phyloP scores from a whole-genome alignment of 2,888 invertebrate genomes.

The Cosmia trapezina region DNA sequence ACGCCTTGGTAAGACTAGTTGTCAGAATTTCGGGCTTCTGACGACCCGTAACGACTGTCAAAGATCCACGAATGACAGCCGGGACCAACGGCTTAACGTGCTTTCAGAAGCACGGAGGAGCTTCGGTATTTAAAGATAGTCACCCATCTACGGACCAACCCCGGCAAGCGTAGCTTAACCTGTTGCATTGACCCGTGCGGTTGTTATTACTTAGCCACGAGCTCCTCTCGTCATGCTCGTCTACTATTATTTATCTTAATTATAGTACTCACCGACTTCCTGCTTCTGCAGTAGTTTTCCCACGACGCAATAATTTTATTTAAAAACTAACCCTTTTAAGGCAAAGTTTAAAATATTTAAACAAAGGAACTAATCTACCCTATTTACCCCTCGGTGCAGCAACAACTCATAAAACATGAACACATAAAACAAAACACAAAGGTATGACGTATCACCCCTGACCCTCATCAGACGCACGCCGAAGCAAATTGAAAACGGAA shows the following conservation, averaged over 20 bases:
- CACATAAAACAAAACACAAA: slow-evolving; percentile 46
- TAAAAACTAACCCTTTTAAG: not conserved
- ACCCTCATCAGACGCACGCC: slow-evolving; percentile 54
- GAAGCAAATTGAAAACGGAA: slow-evolving; percentile 68
- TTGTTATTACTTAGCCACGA: too few relatives aligned
- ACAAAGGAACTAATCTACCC: slow-evolving; percentile 15
- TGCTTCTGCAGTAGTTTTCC: not conserved
- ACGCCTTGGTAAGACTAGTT: too few relatives aligned
- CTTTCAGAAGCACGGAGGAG: too few relatives aligned
- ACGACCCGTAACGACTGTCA: too few relatives aligned
- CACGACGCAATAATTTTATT: not conserved
- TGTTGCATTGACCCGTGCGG: too few relatives aligned
- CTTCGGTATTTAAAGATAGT: too few relatives aligned
- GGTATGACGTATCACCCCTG: slow-evolving; percentile 48
- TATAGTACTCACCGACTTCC: not conserved
- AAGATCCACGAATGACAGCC: too few relatives aligned
- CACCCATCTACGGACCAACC: too few relatives aligned
- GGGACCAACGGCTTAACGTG: too few relatives aligned
- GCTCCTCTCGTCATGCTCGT: too few relatives aligned
- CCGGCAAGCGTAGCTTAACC: too few relatives aligned
- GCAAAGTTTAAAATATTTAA: slow-evolving; percentile 10
- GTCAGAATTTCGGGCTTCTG: too few relatives aligned
- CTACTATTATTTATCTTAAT: not conserved
- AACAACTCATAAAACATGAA: slow-evolving; percentile 42
- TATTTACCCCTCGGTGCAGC: slow-evolving; percentile 6